Conservation (phyloP, 2,797 vertebrate genomes). For the Crenichthys baileyi region DNA sequence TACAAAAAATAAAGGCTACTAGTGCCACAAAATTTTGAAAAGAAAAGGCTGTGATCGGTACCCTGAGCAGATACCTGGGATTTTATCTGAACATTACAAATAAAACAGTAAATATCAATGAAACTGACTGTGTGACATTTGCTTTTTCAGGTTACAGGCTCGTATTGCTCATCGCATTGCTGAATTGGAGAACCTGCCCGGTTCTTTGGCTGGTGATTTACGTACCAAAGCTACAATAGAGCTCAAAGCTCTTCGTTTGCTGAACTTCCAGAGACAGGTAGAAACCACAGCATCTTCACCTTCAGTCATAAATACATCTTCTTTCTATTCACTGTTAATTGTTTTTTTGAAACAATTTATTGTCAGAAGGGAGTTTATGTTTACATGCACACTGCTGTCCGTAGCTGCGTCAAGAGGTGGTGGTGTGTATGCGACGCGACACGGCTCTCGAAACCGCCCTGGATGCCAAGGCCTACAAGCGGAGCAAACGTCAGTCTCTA, state of each 20-base stretch:
- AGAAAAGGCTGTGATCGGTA: no score
- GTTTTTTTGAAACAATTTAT: no score
- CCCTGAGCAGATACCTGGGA: background rate
- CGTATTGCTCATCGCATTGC: slow-evolving; percentile 95
- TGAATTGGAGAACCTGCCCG: slow-evolving; percentile 95
- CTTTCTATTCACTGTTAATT: background rate
- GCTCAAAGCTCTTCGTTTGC: slow-evolving; percentile 93
- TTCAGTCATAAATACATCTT: background rate
- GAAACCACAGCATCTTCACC: background rate
- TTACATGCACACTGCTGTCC: background rate
- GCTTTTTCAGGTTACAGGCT: slow-evolving; percentile 86
- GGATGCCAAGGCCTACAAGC: slow-evolving; percentile 96
- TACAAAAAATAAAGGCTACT: no score
- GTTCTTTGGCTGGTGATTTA: slow-evolving; percentile 93
- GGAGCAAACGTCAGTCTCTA: slow-evolving; percentile 95
- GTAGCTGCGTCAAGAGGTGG: slow-evolving; percentile 95
- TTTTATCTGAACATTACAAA: background rate
- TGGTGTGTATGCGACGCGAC: slow-evolving; percentile 97
- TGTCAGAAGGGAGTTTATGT: background rate
- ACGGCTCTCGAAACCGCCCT: slow-evolving; percentile 95
- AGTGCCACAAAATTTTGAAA: no score
- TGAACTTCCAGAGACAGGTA: slow-evolving; percentile 98
- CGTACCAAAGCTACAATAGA: slow-evolving; percentile 98
- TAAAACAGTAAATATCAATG: background rate
- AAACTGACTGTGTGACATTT: background rate